Evolutionary conservation across 2,888 invertebrate species (phyloP).

Genomic region (Trissonchulus sp.): DNA sequence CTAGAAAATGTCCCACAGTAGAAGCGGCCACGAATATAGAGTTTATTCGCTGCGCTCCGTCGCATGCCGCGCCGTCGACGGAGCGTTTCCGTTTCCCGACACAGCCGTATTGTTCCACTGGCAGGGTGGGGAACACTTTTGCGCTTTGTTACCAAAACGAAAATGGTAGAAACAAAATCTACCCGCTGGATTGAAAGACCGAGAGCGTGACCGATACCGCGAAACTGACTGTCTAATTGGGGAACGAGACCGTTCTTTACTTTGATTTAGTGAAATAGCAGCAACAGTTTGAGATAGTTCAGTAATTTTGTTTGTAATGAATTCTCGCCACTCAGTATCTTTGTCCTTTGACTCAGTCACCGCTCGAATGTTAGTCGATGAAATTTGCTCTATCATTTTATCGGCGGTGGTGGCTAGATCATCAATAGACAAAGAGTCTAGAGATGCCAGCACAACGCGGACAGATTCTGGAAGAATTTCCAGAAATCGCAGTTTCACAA

Average conservation of each 20-base stretch:
- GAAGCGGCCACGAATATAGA: conserved; percentile 1
- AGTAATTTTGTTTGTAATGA: neutral
- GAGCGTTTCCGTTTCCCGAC: conserved; percentile 21
- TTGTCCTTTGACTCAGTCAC: neutral
- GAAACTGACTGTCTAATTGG: no score
- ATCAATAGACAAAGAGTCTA: neutral
- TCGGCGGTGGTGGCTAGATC: neutral
- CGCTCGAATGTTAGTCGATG: neutral
- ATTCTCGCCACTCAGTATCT: neutral
- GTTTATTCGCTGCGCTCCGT: conserved; percentile 18
- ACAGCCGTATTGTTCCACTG: neutral
- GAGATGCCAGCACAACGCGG: conserved; percentile 3
- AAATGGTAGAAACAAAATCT: conserved; percentile 21
- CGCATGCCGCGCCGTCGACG: conserved; percentile 14
- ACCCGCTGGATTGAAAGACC: neutral
- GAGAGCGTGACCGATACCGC: no score
- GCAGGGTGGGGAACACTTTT: neutral
- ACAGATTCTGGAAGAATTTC: conserved; percentile 3
- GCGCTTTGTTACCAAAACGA: neutral
- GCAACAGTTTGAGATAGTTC: neutral
- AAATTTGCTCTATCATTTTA: conserved; percentile 1
- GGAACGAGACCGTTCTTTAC: neutral
- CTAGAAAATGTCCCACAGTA: conserved; percentile 10
- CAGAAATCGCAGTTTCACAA: conserved; percentile 13
- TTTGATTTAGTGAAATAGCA: neutral